Base-by-base conservation (phyloP, 2,797 vertebrate species). In the Poecile montanus region DNA sequence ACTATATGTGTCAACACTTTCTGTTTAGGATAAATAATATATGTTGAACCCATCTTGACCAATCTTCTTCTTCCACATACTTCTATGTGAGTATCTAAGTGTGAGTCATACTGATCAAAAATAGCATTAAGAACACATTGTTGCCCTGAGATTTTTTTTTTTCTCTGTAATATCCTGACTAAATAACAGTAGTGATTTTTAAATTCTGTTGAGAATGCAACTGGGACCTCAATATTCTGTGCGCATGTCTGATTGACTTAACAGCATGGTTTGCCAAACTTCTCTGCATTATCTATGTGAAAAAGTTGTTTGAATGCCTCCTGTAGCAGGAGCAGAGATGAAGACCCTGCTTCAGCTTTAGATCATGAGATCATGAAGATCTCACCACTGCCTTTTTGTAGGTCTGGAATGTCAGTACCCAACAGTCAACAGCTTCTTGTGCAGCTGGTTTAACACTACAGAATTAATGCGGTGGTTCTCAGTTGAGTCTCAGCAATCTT, bases 31-130 rank as follows among this genome's bases (percentile, higher is more conserved):
- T 73, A 91, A 80, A 74, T 83, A 71, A 48, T 76, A 11, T 13
- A 34, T 66, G 21, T 85, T 68, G 51, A 60, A 58, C 45, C 44
- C 27, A 29, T 76, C 57, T 72, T 80, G 36, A 71, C 72, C 44
- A 67, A 12, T 73, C 26, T 10, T 65, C 9, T 56, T 82, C 61
- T 73, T 54, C 20, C 6, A 1, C 1, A 0, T 88, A 14, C 73
- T 72, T 86, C 53, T 71, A 1, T 60, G 19, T 45, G 38, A 84
- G 11, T 70, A 17, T 58, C 38, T 66, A 72, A n/a, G 16, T 81
- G 22, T 63, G 74, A 87, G 68, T 85, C 57, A 71, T 79, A 30
- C 29, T 61, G 65, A 71, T 91, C 30, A 85, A 63, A 94, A 80
- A 47, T 34, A 82, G 45, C 51, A 19, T 74, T 89, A 74, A 74